Percentiles rank a stretch among this genome's conserved stretches.
Conservation (phyloP, 1,140 invertebrate genomes). For the Ephestia elutella region DNA sequence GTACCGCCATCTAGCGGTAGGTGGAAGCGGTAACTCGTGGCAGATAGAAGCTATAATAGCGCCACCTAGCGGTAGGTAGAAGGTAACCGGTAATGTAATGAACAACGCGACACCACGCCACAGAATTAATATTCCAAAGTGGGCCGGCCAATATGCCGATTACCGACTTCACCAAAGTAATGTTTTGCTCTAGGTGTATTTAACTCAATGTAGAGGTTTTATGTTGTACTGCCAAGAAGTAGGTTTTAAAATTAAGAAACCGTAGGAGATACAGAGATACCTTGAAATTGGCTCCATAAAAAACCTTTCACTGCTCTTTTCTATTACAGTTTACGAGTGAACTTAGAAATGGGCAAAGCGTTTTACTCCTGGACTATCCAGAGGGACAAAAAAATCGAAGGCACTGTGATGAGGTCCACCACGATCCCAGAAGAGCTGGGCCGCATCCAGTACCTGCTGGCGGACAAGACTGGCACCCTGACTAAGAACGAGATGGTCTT, state of each 20-base stretch:
- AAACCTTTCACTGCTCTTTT: too few relatives aligned
- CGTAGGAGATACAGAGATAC: too few relatives aligned
- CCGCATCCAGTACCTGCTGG: conserved; percentile 94
- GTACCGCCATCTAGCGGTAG: too few relatives aligned
- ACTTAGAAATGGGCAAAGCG: conserved; percentile 98
- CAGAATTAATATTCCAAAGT: too few relatives aligned
- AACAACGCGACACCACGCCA: conserved; percentile 96
- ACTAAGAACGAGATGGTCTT: conserved; percentile 99
- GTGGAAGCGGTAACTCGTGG: too few relatives aligned
- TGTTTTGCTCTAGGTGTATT: too few relatives aligned
- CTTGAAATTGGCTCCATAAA: too few relatives aligned
- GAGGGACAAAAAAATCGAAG: conserved; percentile 92
- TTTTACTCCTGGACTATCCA: conserved; percentile 99
- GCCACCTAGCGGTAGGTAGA: too few relatives aligned
- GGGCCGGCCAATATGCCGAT: conserved; percentile 97
- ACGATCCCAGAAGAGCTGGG: conserved; percentile 99
- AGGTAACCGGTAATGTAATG: conserved; percentile 98
- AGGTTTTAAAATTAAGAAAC: too few relatives aligned
- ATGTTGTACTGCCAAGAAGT: too few relatives aligned
- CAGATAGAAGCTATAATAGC: too few relatives aligned
- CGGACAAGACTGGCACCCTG: conserved; percentile 98
- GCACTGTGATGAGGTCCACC: conserved; percentile 97
- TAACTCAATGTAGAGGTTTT: too few relatives aligned
- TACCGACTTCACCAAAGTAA: conserved; percentile 95
- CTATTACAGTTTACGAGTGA: conserved; percentile 89